Evolutionary conservation across 2,797 vertebrate genomes (phyloP).

Genomic region (Pelodytes ibericus): DNA sequence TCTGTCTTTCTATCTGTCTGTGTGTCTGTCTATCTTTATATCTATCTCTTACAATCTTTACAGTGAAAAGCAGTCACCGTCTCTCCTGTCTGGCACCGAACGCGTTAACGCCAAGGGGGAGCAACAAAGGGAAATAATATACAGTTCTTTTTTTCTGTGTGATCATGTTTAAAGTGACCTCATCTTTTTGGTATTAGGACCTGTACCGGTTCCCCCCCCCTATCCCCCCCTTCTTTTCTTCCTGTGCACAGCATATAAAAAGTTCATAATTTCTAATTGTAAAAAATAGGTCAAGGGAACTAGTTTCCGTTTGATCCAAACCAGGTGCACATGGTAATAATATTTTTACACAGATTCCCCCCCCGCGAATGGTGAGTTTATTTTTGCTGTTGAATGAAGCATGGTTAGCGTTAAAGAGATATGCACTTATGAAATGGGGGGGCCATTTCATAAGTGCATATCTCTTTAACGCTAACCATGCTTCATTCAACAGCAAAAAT

Average conservation of each 20-base stretch:
- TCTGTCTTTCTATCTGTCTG: slow-evolving; percentile 21
- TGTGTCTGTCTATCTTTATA: slow-evolving; percentile 1
- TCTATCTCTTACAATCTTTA: too few species aligned
- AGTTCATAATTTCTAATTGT: slow-evolving; percentile 49
- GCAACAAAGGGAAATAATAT: not conserved
- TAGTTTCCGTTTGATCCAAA: slow-evolving; percentile 18
- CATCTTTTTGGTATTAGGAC: slow-evolving; percentile 35
- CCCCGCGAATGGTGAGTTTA: not conserved
- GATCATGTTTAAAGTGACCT: slow-evolving; percentile 9
- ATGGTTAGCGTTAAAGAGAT: slow-evolving; percentile 3
- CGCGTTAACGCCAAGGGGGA: not conserved
- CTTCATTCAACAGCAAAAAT: not conserved
- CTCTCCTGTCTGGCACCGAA: not conserved
- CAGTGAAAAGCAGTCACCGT: too few species aligned
- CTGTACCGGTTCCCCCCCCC: slow-evolving; percentile 15
- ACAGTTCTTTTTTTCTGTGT: not conserved
- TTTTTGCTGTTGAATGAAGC: not conserved
- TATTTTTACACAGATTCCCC: not conserved
- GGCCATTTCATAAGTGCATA: not conserved
- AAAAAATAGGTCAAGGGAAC: slow-evolving; percentile 24
- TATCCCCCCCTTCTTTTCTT: too few species aligned
- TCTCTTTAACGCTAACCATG: slow-evolving; percentile 2
- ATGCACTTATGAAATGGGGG: not conserved
- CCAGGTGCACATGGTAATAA: slow-evolving; percentile 31
- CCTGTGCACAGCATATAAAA: slow-evolving; percentile 24